Evolutionary conservation across 2,888 invertebrate genomes (phyloP).

Genomic region (Yponomeuta evonymella): DNA sequence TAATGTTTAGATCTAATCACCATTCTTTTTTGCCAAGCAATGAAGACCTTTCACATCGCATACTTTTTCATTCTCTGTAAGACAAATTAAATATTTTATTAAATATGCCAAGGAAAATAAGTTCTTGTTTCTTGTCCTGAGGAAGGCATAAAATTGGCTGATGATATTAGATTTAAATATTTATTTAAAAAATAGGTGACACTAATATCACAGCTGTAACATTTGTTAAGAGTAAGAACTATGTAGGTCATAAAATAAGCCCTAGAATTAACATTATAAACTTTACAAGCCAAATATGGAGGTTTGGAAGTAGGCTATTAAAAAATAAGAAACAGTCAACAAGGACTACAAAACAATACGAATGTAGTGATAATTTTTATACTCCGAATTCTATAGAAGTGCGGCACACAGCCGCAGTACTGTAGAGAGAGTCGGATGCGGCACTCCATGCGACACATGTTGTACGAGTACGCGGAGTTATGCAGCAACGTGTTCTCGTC

Average conservation of each 20-base stretch:
- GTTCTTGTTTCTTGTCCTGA: no score
- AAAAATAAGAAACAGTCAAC: no score
- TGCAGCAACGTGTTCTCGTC: slow-evolving; percentile 79
- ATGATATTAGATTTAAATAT: no score
- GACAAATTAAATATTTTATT: neutral
- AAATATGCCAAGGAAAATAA: no score
- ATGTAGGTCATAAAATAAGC: no score
- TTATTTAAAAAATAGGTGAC: no score
- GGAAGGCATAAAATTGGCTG: no score
- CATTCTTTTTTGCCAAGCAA: slow-evolving; percentile 77
- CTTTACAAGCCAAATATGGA: no score
- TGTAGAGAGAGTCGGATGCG: slow-evolving; percentile 77
- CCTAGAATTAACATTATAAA: no score
- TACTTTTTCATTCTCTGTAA: slow-evolving; percentile 70
- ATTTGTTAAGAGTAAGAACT: no score
- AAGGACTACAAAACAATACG: no score
- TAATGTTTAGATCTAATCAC: slow-evolving; percentile 34
- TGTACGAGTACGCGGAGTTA: slow-evolving; percentile 81
- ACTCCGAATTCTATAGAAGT: slow-evolving; percentile 76
- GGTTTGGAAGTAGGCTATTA: neutral
- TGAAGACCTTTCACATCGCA: slow-evolving; percentile 79
- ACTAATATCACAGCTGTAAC: no score
- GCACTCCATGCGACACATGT: slow-evolving; percentile 83
- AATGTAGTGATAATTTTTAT: neutral
- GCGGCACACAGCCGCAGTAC: slow-evolving; percentile 82